Evolutionary conservation across 2,797 vertebrate species (phyloP), one percentile per base, ranked within the genome.

Genomic region (Melanotaenia trifasciata): DNA sequence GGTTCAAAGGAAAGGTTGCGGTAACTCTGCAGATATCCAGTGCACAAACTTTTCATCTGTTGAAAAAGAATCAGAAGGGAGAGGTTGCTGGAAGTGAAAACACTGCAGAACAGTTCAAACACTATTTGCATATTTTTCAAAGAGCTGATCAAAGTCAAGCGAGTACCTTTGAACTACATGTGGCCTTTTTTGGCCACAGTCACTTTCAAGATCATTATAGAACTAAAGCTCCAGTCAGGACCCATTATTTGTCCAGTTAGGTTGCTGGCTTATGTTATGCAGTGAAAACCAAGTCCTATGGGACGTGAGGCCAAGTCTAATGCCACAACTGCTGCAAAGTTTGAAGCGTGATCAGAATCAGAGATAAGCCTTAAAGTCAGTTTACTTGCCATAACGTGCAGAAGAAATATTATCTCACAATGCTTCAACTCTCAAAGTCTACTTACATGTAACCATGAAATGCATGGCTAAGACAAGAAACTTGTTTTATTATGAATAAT

Each of bases 61-160:
- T 26, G 16, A 64, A 28, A 22, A 26, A 30, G 40, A 35, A 47
- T 57, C 32, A 20, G 2, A 50, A 13, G 56, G 50, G 45, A 0
- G 57, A n/a, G 5, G 35, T 40, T 66, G 7, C 1, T 10, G n/a
- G 56, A 59, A 43, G 32, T 11, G 20, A 33, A 64, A 57, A 36
- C 33, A 71, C 14, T 5, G 11, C 0, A 30, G 7, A 20, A 28
- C 8, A 14, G 30, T 57, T 58, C 22, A 64, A 36, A 32, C 20
- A 0, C 26, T 0, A 6, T 50, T 35, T 47, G n/a, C 16, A 38
- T 8, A 20, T 50, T 59, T 50, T 50, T 47, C 14, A 38, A 45
- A 56, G 51, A 20, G 24, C 11, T 14, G 30, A 62, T 57, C 0
- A 68, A 63, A 20, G 38, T 9, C 35, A 47, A n/a, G 38, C 22